Percentiles rank a stretch among this genome's conserved stretches.
phyloP scores from a whole-genome alignment of 2,797 vertebrate species.

The Sternotherus odoratus region DNA sequence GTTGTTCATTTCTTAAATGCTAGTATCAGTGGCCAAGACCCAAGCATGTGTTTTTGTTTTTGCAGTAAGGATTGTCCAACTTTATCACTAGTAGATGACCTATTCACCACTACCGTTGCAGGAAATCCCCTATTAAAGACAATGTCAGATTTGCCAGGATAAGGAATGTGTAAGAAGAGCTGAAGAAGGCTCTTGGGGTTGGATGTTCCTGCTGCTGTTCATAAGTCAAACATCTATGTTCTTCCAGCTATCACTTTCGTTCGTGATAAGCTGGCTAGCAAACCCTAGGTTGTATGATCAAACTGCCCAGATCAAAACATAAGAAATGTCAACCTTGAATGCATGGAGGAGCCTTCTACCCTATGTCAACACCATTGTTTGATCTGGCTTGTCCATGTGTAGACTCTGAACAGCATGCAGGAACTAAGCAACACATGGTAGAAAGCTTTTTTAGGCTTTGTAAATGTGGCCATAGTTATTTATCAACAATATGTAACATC shows the following conservation, averaged over 20 bases:
- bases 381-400: neutral
- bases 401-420: fast-evolving
- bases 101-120: neutral
- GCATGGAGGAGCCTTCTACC: neutral
- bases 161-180: neutral
- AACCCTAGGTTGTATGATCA: neutral
- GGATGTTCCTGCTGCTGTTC: neutral
- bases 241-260: neutral
- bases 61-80: neutral
- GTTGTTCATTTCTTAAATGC: neutral
- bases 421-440: neutral
- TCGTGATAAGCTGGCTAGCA: neutral
- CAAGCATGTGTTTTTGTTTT: neutral
- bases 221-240: neutral
- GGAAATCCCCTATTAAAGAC: neutral
- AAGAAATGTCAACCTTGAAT: neutral
- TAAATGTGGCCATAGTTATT: neutral
- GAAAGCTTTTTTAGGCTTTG: neutral
- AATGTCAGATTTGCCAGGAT: neutral
- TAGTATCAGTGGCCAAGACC: neutral
- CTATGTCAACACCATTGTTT: neutral
- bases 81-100: neutral
- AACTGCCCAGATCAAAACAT: neutral
- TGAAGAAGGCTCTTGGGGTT: neutral
- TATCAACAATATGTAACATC: neutral